Evolutionary conservation across 2,113 vertebrate species (phyloP).

Genomic region (Delphinapterus leucas): DNA sequence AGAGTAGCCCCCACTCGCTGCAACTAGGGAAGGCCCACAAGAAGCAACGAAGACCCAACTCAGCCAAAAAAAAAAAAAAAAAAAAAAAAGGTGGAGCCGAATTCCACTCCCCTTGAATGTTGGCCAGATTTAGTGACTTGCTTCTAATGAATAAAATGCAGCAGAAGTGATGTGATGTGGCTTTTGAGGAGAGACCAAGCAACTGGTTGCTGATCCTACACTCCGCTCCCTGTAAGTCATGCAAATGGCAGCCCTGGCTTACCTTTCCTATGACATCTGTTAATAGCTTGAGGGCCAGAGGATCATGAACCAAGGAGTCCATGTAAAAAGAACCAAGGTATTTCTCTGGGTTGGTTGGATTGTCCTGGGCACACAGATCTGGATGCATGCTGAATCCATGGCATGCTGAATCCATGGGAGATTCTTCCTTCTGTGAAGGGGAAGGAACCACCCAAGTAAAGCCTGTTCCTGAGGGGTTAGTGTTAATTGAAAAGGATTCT

Average conservation of each 20-base stretch:
- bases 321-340: constrained; percentile 96
- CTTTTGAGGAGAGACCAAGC: background rate
- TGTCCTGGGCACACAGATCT: constrained; percentile 94
- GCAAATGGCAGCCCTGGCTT: constrained; percentile 58
- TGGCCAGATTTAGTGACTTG: no score
- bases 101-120: no score
- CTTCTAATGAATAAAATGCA: no score
- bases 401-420: constrained; percentile 92
- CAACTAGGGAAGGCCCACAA: no score
- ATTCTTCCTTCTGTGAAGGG: constrained; percentile 96
- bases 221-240: background rate
- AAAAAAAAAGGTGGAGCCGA: no score
- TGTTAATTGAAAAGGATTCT: background rate
- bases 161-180: no score
- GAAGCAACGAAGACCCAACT: no score
- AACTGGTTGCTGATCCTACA: background rate
- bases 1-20: no score
- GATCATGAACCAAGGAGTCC: constrained; percentile 95
- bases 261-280: constrained; percentile 93
- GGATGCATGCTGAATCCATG: constrained; percentile 94
- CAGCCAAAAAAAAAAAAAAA: no score
- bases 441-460: constrained; percentile 91
- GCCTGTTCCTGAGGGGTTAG: background rate
- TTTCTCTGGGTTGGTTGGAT: constrained; percentile 87
- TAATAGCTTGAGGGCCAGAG: constrained; percentile 88